phyloP scores from a whole-genome alignment of 2,888 invertebrate species.

The Sarcophaga subvicina region DNA sequence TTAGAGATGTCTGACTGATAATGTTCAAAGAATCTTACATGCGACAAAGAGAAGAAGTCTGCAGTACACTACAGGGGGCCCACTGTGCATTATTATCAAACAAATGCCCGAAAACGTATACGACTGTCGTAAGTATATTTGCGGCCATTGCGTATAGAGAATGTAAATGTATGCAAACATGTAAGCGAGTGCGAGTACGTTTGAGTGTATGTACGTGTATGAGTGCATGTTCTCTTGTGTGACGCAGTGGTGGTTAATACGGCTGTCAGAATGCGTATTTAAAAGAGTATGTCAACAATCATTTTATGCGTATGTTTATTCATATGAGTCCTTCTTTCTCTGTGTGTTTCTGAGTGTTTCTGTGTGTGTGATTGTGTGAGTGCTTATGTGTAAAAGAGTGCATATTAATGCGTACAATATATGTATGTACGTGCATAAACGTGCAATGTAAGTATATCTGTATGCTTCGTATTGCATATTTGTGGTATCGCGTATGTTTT shows the following conservation, averaged over 20 bases:
- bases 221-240: background rate
- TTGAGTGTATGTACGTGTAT: background rate
- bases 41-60: too few species aligned
- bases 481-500: conserved; percentile 64
- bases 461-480: conserved; percentile 48
- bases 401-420: background rate
- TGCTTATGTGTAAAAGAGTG: conserved; percentile 17
- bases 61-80: background rate
- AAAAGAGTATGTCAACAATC: conserved; percentile 56
- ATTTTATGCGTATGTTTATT: conserved; percentile 5
- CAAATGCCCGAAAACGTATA: background rate
- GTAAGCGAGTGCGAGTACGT: background rate
- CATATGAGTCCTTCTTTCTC: background rate
- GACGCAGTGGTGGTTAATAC: conserved; percentile 41
- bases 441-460: background rate
- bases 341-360: too few species aligned
- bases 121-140: too few species aligned
- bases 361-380: background rate
- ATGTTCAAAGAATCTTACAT: too few species aligned
- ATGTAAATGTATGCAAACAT: background rate
- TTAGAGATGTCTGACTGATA: too few species aligned
- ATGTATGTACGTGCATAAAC: conserved; percentile 17
- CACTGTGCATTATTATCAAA: conserved; percentile 41
- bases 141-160: too few species aligned
- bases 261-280: conserved; percentile 21